Conservation (phyloP, 2,113 vertebrate species). For the Camelus bactrianus region DNA sequence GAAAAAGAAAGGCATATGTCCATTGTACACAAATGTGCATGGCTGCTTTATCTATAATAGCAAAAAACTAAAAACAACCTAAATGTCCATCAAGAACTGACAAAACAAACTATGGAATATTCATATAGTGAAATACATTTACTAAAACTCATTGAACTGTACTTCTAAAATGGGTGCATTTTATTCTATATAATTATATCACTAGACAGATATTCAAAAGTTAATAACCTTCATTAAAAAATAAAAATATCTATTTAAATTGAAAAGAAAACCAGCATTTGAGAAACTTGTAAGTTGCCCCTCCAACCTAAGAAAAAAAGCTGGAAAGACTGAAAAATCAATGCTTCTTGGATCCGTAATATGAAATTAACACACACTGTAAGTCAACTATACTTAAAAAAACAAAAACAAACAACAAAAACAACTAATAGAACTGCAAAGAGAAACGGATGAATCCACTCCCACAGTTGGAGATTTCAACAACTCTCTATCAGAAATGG, state of each 20-base stretch:
- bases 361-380: no score
- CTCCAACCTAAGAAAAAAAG: neutral
- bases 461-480: neutral
- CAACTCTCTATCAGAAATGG: neutral
- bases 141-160: neutral
- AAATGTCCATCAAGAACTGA: neutral
- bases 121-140: neutral
- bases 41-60: neutral
- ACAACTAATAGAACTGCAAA: neutral
- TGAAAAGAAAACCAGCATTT: neutral
- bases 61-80: slow-evolving; percentile 16
- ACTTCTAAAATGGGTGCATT: neutral
- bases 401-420: no score
- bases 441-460: neutral
- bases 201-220: neutral
- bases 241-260: neutral
- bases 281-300: neutral
- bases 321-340: neutral
- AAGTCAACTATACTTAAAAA: no score
- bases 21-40: neutral
- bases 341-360: neutral
- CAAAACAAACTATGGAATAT: neutral
- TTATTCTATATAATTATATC: neutral
- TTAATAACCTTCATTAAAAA: neutral
- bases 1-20: neutral